Evolutionary conservation across 1,140 invertebrate genomes (phyloP).

Genomic region (Bursaphelenchus mucronatus): DNA sequence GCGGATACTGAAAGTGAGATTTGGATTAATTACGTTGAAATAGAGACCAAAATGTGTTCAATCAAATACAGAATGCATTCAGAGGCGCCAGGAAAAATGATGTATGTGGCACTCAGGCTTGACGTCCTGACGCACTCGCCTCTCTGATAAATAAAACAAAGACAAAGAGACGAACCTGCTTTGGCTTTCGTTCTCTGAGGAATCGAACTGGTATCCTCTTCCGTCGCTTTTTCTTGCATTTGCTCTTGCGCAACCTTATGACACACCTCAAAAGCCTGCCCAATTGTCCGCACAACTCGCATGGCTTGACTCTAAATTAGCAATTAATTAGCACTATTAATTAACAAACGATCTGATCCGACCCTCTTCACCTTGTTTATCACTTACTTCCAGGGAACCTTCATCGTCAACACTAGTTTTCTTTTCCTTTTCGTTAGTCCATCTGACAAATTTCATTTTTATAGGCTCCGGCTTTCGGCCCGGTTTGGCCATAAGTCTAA

Average conservation of each 20-base stretch:
- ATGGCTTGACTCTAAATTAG: conserved; percentile 84
- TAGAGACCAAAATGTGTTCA: not conserved
- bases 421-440: conserved; percentile 34
- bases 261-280: conserved; percentile 97
- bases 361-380: not conserved
- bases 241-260: conserved; percentile 71
- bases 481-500: conserved; percentile 59
- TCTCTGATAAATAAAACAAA: conserved; percentile 9
- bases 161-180: conserved; percentile 3
- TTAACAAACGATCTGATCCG: conserved; percentile 4
- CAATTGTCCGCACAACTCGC: conserved; percentile 91
- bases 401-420: conserved; percentile 47
- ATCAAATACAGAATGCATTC: not conserved
- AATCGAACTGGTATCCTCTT: conserved; percentile 8
- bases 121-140: not conserved
- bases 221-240: conserved; percentile 46
- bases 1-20: conserved; percentile 15
- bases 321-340: conserved; percentile 7
- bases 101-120: conserved; percentile 10
- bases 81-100: conserved; percentile 24
- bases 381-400: conserved; percentile 40
- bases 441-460: conserved; percentile 59
- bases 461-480: conserved; percentile 55
- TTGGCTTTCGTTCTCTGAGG: not conserved
- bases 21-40: not conserved